Conservation (phyloP, 2,113 vertebrate genomes). For the Zapus hudsonius region DNA sequence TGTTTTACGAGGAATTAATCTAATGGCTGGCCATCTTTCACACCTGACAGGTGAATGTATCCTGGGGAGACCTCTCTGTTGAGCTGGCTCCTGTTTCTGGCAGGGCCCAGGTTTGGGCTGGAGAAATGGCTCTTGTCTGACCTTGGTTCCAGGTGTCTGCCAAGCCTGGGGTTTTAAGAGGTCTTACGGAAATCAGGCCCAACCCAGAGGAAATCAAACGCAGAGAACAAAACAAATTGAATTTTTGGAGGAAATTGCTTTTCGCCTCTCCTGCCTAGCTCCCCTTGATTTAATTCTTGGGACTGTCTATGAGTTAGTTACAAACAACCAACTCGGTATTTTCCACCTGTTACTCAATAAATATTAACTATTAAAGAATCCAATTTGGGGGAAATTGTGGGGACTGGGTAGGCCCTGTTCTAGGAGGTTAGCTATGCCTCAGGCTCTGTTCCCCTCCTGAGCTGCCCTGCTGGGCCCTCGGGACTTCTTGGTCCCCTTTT, state of each 20-base stretch:
- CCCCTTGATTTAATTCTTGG: constrained; percentile 61
- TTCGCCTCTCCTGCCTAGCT: constrained; percentile 43
- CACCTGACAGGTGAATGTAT: background rate
- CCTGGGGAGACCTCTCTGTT: constrained; percentile 3
- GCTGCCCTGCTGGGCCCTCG: fast-evolving
- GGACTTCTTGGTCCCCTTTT: background rate
- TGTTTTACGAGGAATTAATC: constrained; percentile 65
- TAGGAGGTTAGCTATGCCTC: background rate
- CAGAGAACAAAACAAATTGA: constrained; percentile 57
- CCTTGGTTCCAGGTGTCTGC: background rate
- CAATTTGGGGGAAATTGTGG: background rate
- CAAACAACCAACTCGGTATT: constrained; percentile 32
- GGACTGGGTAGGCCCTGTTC: background rate
- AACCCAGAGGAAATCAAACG: constrained; percentile 44
- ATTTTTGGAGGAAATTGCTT: constrained; percentile 57
- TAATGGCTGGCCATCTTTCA: constrained; percentile 57
- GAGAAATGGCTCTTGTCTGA: background rate
- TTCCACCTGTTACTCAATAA: constrained; percentile 50
- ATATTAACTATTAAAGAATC: constrained; percentile 50
- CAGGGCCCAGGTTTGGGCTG: background rate
- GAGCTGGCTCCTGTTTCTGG: background rate
- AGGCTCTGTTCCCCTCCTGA: background rate
- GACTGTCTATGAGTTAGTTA: constrained; percentile 60
- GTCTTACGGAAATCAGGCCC: constrained; percentile 23
- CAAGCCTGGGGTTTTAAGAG: background rate